Evolutionary conservation across 2,888 invertebrate genomes (phyloP).

Genomic region (Drosophila subquinaria): DNA sequence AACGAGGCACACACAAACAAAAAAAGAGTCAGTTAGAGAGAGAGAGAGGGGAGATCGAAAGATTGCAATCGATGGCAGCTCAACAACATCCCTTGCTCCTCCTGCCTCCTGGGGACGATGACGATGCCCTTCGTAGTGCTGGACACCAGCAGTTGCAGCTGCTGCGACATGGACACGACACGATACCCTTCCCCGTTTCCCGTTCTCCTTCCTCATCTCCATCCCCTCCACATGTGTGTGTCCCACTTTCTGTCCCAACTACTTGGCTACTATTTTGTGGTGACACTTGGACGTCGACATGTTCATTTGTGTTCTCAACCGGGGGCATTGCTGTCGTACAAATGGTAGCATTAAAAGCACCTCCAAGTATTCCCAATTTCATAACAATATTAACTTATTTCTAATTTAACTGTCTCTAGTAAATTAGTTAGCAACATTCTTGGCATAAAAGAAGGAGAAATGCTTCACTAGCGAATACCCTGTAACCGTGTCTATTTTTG

Average conservation of each 20-base stretch:
- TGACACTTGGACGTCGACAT: constrained; percentile 75
- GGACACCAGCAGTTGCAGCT: constrained; percentile 53
- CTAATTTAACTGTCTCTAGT: not conserved
- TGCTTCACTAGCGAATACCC: no score
- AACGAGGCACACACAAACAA: not conserved
- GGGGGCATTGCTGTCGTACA: not conserved
- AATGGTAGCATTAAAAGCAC: not conserved
- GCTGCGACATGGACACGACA: constrained; percentile 57
- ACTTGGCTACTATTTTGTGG: constrained; percentile 53
- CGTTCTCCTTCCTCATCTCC: not conserved
- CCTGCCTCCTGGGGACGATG: constrained; percentile 34
- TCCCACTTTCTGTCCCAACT: constrained; percentile 26
- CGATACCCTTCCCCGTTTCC: constrained; percentile 13
- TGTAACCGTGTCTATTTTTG: no score
- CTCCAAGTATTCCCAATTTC: constrained; percentile 2
- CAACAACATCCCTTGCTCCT: constrained; percentile 22
- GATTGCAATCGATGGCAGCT: constrained; percentile 74
- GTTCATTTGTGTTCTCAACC: constrained; percentile 62
- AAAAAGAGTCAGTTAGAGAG: constrained; percentile 18
- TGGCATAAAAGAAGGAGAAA: no score
- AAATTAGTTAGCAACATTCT: no score
- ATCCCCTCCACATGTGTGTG: constrained; percentile 3
- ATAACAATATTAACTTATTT: not conserved
- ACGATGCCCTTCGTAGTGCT: constrained; percentile 50
- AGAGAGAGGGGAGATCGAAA: constrained; percentile 20